phyloP scores from a whole-genome alignment of 2,113 vertebrate species.

The Atractosteus spatula region DNA sequence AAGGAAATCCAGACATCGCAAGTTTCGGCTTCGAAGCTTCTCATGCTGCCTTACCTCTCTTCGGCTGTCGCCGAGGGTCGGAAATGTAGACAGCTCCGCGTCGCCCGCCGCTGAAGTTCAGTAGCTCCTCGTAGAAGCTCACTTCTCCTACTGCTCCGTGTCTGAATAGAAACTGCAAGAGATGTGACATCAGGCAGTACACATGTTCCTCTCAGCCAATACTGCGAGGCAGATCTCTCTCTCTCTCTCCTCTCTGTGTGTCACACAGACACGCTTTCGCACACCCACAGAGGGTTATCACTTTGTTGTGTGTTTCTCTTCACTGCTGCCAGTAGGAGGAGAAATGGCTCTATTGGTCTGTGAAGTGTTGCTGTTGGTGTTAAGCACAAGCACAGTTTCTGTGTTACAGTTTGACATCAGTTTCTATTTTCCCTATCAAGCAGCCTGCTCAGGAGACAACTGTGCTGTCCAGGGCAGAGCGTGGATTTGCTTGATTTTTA shows the following conservation, averaged over 20 bases:
- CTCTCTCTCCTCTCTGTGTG: background rate
- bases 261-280: background rate
- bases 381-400: too few species aligned
- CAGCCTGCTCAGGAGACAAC: too few species aligned
- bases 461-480: too few species aligned
- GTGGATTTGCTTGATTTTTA: too few species aligned
- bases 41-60: background rate
- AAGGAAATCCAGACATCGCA: background rate
- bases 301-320: background rate
- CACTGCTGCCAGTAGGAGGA: background rate
- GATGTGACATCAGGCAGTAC: background rate
- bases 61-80: background rate
- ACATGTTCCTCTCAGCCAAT: background rate
- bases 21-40: background rate
- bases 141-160: background rate
- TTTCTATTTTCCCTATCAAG: too few species aligned
- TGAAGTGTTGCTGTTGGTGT: too few species aligned
- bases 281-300: background rate
- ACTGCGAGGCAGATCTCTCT: background rate
- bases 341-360: too few species aligned
- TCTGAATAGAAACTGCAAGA: background rate
- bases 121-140: background rate
- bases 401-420: too few species aligned
- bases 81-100: background rate
- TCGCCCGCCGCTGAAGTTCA: background rate